phyloP scores from a whole-genome alignment of 2,113 vertebrate genomes.

The Xiphias gladius region DNA sequence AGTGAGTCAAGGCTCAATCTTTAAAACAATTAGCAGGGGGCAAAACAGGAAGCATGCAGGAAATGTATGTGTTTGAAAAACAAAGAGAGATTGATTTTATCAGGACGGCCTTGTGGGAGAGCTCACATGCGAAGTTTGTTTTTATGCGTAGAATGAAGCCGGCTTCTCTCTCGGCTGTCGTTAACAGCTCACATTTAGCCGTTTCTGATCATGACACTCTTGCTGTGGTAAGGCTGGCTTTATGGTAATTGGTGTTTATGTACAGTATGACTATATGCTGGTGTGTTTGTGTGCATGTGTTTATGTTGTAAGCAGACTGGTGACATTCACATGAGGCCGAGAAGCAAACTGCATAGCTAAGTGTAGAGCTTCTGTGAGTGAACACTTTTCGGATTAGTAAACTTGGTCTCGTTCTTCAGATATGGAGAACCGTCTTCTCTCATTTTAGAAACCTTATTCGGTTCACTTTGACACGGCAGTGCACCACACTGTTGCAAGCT shows the following conservation, averaged over 20 bases:
- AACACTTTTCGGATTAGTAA: background rate
- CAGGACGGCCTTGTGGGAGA: constrained; percentile 16
- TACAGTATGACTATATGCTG: background rate
- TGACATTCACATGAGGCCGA: constrained; percentile 18
- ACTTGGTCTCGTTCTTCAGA: background rate
- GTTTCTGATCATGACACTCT: constrained; percentile 32
- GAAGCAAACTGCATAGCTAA: background rate
- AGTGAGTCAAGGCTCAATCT: constrained; percentile 67
- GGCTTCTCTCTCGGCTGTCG: background rate
- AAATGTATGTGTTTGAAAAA: constrained; percentile 69
- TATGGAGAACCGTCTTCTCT: background rate
- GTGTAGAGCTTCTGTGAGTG: background rate
- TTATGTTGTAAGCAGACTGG: constrained; percentile 1
- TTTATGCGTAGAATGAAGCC: background rate
- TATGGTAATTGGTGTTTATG: background rate
- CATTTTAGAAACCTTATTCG: background rate
- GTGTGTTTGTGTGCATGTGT: constrained; percentile 1
- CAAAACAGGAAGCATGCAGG: constrained; percentile 78
- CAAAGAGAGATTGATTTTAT: constrained; percentile 49
- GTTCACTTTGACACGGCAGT: background rate
- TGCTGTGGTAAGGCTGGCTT: constrained; percentile 9
- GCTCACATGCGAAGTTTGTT: constrained; percentile 24
- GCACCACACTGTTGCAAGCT: background rate
- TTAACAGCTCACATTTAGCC: constrained; percentile 2
- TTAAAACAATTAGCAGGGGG: constrained; percentile 69